These are phyloP conservation scores for Nomia melanderi DNA, from an alignment of 1,140 invertebrate genomes.

Conservation along the genomic window DNA sequence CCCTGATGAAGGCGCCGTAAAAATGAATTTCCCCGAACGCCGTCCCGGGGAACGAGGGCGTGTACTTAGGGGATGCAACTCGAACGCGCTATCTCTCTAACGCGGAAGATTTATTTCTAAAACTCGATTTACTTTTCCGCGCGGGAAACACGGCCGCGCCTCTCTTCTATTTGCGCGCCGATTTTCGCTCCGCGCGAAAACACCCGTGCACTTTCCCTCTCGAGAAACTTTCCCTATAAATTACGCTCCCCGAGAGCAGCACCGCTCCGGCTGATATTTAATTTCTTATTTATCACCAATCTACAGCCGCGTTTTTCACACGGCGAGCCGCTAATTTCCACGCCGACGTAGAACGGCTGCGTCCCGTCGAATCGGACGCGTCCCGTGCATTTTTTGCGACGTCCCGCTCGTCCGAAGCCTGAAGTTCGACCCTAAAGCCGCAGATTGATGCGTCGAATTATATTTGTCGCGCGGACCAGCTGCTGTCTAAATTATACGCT, in stretches of 20 bases:
- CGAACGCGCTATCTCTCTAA: neutral
- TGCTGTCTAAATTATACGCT: conserved; percentile 78
- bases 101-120: conserved; percentile 25
- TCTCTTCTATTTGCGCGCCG: conserved; percentile 1
- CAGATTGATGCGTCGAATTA: conserved; percentile 80
- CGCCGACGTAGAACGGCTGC: too few relatives aligned
- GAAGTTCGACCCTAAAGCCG: conserved; percentile 72
- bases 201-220: conserved; percentile 18
- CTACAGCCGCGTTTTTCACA: conserved; percentile 5
- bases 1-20: too few relatives aligned
- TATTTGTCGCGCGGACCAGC: conserved; percentile 72
- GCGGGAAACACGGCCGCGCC: too few relatives aligned
- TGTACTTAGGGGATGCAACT: neutral
- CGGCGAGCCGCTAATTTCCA: conserved; percentile 28
- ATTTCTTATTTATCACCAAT: conserved; percentile 45
- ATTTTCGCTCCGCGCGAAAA: conserved; percentile 13
- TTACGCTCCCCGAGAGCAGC: neutral
- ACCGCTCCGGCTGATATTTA: conserved; percentile 16
- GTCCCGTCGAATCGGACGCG: neutral
- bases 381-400: neutral
- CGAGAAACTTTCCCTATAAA: conserved; percentile 42
- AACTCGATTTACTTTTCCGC: conserved; percentile 7
- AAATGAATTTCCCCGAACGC: too few relatives aligned
- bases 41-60: neutral
- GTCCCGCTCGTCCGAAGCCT: neutral